A percentile compares a stretch with the other conserved stretches of the same genome.
phyloP scores from a whole-genome alignment of 2,113 vertebrate species.

The Canis aureus region DNA sequence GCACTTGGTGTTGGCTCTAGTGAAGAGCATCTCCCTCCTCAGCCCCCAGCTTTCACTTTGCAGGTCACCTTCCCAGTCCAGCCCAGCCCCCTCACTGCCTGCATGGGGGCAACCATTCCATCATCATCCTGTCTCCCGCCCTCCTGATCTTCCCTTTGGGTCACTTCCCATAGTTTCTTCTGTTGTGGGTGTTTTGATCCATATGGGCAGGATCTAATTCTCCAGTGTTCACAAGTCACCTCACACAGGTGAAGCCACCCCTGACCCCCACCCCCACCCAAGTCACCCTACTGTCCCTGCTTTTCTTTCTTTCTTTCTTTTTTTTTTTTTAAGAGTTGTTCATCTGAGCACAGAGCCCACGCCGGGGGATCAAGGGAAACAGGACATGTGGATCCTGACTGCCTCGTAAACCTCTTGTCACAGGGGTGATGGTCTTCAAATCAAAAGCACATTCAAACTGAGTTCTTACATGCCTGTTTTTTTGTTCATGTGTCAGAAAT shows the following conservation, averaged over 20 bases:
- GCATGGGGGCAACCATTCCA: accelerated
- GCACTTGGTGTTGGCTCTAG: accelerated
- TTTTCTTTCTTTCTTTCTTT: neutral
- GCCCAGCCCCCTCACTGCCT: accelerated
- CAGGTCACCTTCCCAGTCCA: too few species aligned
- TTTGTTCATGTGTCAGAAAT: neutral
- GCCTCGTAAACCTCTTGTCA: neutral
- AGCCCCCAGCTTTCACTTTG: accelerated
- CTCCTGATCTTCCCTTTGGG: accelerated
- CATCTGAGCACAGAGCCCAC: neutral
- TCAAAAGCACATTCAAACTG: neutral
- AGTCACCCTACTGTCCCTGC: neutral
- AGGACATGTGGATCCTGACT: accelerated
- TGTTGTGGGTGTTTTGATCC: neutral
- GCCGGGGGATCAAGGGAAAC: accelerated
- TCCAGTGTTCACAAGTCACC: accelerated
- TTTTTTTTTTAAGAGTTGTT: neutral
- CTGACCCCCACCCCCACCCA: accelerated
- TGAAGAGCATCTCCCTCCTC: accelerated
- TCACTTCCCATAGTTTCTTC: neutral
- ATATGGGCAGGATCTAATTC: accelerated
- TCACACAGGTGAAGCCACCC: too few species aligned
- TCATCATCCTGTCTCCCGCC: accelerated
- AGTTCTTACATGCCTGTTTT: neutral
- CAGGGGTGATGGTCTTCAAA: neutral